Conservation (phyloP, 2,888 invertebrate species). For the Opisthograptis luteolata region DNA sequence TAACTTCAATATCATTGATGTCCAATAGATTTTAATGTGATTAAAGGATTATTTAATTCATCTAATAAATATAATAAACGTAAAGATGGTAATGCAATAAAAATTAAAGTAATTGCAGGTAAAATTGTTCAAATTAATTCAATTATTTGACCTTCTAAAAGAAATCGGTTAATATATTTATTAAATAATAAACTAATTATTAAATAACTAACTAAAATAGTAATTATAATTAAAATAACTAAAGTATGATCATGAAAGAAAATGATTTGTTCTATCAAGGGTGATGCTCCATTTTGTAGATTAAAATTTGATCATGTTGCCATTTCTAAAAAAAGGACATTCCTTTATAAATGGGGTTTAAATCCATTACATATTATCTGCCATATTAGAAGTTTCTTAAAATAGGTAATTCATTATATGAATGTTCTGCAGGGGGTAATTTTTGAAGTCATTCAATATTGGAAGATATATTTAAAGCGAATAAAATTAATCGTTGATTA, state of each 20-base stretch:
- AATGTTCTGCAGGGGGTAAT: conserved; percentile 84
- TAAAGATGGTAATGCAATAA: conserved; percentile 86
- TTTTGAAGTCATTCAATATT: conserved; percentile 87
- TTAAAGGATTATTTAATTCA: conserved; percentile 84
- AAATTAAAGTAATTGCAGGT: conserved; percentile 85
- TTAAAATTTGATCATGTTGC: conserved; percentile 84
- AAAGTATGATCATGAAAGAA: conserved; percentile 86
- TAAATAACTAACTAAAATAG: conserved; percentile 83
- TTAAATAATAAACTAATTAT: conserved; percentile 83
- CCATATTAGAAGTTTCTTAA: conserved; percentile 86
- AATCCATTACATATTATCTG: conserved; percentile 84
- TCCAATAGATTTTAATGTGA: conserved; percentile 86
- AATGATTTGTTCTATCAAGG: conserved; percentile 87
- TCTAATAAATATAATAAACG: conserved; percentile 85
- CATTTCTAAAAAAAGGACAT: conserved; percentile 86
- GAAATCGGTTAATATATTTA: conserved; percentile 82
- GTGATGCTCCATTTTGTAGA: conserved; percentile 85
- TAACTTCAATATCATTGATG: conserved; percentile 88
- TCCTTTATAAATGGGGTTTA: conserved; percentile 87
- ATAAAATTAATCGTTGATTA: conserved; percentile 78
- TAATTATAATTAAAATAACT: conserved; percentile 86
- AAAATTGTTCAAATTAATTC: conserved; percentile 87
- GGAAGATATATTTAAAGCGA: conserved; percentile 74
- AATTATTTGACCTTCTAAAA: conserved; percentile 85
- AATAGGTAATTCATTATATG: conserved; percentile 84